Evolutionary conservation across 2,888 invertebrate genomes (phyloP), one percentile per base, ranked within the genome.

Genomic region (Tridacna gigas): DNA sequence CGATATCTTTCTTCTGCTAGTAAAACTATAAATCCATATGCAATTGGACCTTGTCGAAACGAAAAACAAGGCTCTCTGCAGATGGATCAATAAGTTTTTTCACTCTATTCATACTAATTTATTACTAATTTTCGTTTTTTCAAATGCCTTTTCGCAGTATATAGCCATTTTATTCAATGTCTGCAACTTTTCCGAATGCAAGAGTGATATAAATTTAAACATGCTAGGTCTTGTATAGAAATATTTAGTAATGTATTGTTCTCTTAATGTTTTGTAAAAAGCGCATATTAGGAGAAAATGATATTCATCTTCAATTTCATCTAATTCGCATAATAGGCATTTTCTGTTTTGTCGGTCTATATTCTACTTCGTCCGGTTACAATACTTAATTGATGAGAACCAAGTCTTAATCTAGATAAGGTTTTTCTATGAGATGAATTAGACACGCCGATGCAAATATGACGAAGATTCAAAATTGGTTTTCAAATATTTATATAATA

Each of bases 401-500:
- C 61, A 15, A 61, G 11, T 61, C 61, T 61, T 9, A n/a, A 9
- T 61, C n/a, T 61, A 9, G 61, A 12, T 61, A 61, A n/a, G n/a
- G 61, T n/a, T 12, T 61, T 61, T 61, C 61, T 15, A n/a, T n/a
- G 61, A 15, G 9, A 15, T 15, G 61, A 15, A n/a, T 61, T 61
- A n/a, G 9, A 61, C 61, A 61, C n/a, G 12, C 9, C n/a, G 22
- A n/a, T n/a, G 18, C n/a, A 69, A 18, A 45, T 69, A 69, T 12
- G 37, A 20, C 15, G 69, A 26, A n/a, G 37, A 18, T 69, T 69
- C 69, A 69, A 69, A 69, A 15, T 18, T 37, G 22, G 15, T 18
- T 69, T 69, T 69, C 22, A 69, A 69, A 13, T 26, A 20, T 69
- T 37, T 69, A 45, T 69, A 69, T 37, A 69, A 45, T 20, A 45